Base-by-base conservation (phyloP, 1,140 invertebrate genomes). In the Stegodyphus mimosarum region DNA sequence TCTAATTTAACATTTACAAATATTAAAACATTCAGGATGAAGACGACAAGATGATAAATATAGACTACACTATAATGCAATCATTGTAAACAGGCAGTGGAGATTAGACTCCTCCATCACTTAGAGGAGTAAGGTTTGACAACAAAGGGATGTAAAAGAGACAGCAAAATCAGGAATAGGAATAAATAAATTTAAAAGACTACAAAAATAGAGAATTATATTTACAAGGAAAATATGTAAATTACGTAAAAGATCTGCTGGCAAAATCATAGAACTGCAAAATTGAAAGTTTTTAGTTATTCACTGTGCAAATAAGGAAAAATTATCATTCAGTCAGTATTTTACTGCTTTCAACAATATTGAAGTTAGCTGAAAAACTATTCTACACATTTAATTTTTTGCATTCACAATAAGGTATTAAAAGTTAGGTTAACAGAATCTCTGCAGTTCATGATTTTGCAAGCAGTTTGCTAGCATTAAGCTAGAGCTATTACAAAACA, bases 1-100 rank as follows among this genome's bases (percentile, higher is more conserved):
- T 69, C 80, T 83, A 83, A 67, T 73, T 75, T 52, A 85, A 85
- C 83, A 85, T 71, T 77, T 63, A 85, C 67, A 85, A 18, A 84
- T 84, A 76, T 84, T 72, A 83, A 83, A 85, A 85, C 83, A 85
- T 77, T 71, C 55, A 85, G 52, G 74, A 77, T 76, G 74, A 33
- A 77, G 70, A 85, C 73, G 83, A 85, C 83, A 60, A 85, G 64
- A 85, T 77, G 73, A 77, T 85, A 85, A 85, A 85, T 75, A 85
- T 66, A 76, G 52, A 76, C 83, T 85, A 85, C 64, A 77, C 83
- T 85, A 77, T 70, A 52, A 72, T 66, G 64, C 74, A 85, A 85
- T 83, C 49, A 83, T 51, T 85, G 67, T 77, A 63, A 85, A 85
- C 74, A 85, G 73, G 73, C 63, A 63, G 74, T 70, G 73, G 64